Percentiles rank a stretch among this genome's conserved stretches.
phyloP scores from a whole-genome alignment of 2,797 vertebrate species.

The Helostoma temminkii region DNA sequence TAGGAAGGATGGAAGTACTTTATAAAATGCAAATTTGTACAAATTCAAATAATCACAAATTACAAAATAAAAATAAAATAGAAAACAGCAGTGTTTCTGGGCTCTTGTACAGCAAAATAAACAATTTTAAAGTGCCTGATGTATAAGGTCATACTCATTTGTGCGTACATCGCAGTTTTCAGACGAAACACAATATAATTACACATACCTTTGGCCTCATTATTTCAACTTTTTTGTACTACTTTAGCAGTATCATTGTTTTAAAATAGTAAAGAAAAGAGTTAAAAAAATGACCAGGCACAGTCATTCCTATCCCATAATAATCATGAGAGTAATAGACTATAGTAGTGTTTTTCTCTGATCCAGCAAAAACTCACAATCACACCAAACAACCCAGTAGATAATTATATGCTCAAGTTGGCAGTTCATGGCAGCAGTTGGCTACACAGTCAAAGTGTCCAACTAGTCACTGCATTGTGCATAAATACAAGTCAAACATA shows the following conservation, averaged over 20 bases:
- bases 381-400: slow-evolving; percentile 11
- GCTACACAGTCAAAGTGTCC: slow-evolving; percentile 10
- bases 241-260: slow-evolving; percentile 11
- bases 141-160: neutral
- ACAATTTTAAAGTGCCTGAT: no score
- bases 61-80: no score
- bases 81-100: no score
- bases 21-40: no score
- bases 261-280: slow-evolving; percentile 9
- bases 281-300: neutral
- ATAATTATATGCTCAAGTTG: slow-evolving; percentile 38
- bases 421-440: slow-evolving; percentile 27
- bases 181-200: slow-evolving; percentile 11
- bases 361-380: slow-evolving; percentile 31
- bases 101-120: no score
- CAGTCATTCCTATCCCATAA: slow-evolving; percentile 23
- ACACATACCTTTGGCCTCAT: slow-evolving; percentile 20
- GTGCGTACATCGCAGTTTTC: slow-evolving; percentile 24
- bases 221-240: slow-evolving; percentile 23
- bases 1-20: no score
- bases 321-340: slow-evolving; percentile 33
- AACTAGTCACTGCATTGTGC: neutral
- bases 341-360: slow-evolving; percentile 28
- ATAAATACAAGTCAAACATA: slow-evolving; percentile 12
- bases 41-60: no score